These are phyloP conservation scores for Gymnocheta viridis DNA, from an alignment of 2,888 invertebrate genomes.

Conservation along the genomic window DNA sequence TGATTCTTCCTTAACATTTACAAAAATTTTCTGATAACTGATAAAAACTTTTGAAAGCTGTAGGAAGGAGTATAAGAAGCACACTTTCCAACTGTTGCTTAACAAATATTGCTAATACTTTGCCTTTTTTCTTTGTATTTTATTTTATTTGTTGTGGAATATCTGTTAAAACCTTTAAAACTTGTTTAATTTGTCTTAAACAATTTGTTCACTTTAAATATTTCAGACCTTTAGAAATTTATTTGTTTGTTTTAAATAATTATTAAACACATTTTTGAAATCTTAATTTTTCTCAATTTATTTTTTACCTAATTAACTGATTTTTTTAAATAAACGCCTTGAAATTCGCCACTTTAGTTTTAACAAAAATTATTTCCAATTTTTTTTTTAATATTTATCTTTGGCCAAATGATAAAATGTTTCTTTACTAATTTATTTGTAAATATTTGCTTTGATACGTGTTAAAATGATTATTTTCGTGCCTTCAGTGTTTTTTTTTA, in stretches of 20 bases:
- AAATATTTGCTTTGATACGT: slow-evolving; percentile 25
- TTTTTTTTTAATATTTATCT: slow-evolving; percentile 20
- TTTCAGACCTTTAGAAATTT: background rate
- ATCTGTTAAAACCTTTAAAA: slow-evolving; percentile 11
- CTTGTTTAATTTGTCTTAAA: slow-evolving; percentile 1
- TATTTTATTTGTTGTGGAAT: background rate
- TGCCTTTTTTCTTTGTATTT: slow-evolving; percentile 8
- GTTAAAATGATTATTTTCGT: slow-evolving; percentile 22
- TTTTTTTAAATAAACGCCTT: background rate
- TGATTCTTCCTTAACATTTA: slow-evolving; percentile 57
- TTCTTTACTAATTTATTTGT: slow-evolving; percentile 32
- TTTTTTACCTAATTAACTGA: too few species aligned
- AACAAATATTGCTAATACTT: background rate
- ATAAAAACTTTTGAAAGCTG: slow-evolving; percentile 58
- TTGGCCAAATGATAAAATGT: slow-evolving; percentile 33
- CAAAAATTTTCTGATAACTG: slow-evolving; percentile 42
- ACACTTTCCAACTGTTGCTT: slow-evolving; percentile 7
- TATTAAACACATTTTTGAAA: background rate
- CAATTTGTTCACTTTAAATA: background rate
- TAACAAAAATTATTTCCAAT: slow-evolving; percentile 3
- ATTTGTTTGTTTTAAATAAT: background rate
- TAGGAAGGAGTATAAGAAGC: background rate
- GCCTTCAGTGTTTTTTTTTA: background rate
- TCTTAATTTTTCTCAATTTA: background rate
- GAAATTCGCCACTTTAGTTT: background rate